These are phyloP conservation scores for Saturnia japonica DNA, from an alignment of 2,888 invertebrate genomes.

Conservation along the genomic window DNA sequence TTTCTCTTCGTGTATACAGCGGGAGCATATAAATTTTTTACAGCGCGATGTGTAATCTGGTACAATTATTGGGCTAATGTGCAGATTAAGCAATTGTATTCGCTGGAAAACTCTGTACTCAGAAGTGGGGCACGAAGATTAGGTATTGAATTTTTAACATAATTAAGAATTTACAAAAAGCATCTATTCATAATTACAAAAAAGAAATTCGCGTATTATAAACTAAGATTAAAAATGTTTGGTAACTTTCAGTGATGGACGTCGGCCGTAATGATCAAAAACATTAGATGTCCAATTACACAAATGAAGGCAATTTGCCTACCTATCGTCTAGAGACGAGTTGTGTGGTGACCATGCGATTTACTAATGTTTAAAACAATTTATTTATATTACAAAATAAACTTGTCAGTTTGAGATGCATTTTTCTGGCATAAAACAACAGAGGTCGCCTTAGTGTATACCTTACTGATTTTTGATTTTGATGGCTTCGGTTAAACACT, in stretches of 20 bases:
- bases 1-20: too few species aligned
- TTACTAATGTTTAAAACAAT: neutral
- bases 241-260: slow-evolving; percentile 35
- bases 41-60: too few species aligned
- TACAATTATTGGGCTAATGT: too few species aligned
- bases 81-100: too few species aligned
- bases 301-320: slow-evolving; percentile 56
- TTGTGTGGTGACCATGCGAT: slow-evolving; percentile 28
- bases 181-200: neutral
- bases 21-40: too few species aligned
- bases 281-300: slow-evolving; percentile 53
- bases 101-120: too few species aligned
- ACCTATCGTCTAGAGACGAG: slow-evolving; percentile 39
- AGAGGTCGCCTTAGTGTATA: neutral
- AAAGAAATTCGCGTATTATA: neutral
- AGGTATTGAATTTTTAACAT: neutral
- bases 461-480: too few species aligned
- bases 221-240: slow-evolving; percentile 31
- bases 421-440: neutral
- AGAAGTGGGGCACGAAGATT: neutral
- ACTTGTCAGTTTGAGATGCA: neutral
- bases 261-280: slow-evolving; percentile 45
- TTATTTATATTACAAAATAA: neutral
- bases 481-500: too few species aligned
- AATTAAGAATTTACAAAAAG: neutral